Conservation (phyloP, 2,888 invertebrate genomes). For the Taphrorychus bicolor region DNA sequence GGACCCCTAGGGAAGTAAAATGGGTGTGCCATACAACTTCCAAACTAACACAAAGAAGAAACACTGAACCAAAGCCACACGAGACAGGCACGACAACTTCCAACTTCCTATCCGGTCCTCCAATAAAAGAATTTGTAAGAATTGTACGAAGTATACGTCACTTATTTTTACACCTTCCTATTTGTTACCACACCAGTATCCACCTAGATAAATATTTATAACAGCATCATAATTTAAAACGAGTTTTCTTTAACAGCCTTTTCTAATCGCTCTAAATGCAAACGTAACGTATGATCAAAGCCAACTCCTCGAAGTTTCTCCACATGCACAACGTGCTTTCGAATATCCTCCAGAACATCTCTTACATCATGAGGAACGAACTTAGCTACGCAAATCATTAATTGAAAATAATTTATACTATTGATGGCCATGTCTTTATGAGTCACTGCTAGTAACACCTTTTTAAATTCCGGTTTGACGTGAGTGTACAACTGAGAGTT, state of each 20-base stretch:
- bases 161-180: too few species aligned
- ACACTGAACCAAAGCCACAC: too few species aligned
- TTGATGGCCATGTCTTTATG: constrained; percentile 61
- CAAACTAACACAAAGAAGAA: too few species aligned
- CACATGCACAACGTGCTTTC: constrained; percentile 56
- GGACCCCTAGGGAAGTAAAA: too few species aligned
- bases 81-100: too few species aligned
- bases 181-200: too few species aligned
- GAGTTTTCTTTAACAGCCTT: neutral
- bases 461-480: constrained; percentile 49
- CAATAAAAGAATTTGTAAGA: too few species aligned
- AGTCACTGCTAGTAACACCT: constrained; percentile 52
- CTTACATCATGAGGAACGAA: constrained; percentile 55
- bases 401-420: constrained; percentile 57
- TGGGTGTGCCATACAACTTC: too few species aligned
- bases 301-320: constrained; percentile 61
- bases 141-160: too few species aligned
- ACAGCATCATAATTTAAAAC: neutral
- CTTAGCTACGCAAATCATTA: constrained; percentile 54
- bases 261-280: constrained; percentile 46
- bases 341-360: constrained; percentile 52
- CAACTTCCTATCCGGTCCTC: too few species aligned
- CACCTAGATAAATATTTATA: too few species aligned
- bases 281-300: constrained; percentile 59
- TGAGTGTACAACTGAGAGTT: constrained; percentile 46